Base-by-base conservation (phyloP, 2,113 vertebrate species). In the Terrapene triunguis region DNA sequence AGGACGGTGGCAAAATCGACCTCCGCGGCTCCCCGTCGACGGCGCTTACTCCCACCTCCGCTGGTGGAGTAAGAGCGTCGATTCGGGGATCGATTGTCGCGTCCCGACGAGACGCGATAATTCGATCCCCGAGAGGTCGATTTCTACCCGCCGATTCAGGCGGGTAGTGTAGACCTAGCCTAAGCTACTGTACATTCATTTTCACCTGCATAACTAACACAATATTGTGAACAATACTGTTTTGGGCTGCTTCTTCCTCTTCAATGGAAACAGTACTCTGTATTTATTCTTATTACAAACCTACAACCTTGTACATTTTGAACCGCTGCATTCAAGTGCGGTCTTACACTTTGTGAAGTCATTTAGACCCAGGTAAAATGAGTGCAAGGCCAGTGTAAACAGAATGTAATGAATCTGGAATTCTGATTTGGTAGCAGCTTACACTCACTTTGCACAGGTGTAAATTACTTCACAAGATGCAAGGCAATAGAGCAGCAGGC, bases 351-450 rank as follows among this genome's bases (percentile, higher is more conserved):
- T 72, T 0, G 24, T 10, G 9, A 47, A 83, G 65, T 8, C 69
- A n/a, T 59, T 10, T 50, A 0, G 5, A 1, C 6, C n/a, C 10
- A 13, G 53, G 50, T 10, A 53, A n/a, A 84, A 24, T 72, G 2
- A 24, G 22, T 0, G 6, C 11, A 88, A 79, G 59, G 29, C 1
- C 0, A 0, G 32, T 22, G 57, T 6, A 76, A 87, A 54, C 0
- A 57, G 51, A 3, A 35, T 1, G 53, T 0, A 42, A 74, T 44
- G 50, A 65, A 35, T 72, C 17, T 19, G 65, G 19, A 38, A 38
- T 72, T 72, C 35, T 72, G 17, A 2, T 47, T 1, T 1, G 17
- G 10, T 44, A 6, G 2, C 21, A 76, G 38, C 62, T 38, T 53
- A 5, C 48, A 32, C 2, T 74, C 79, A 2, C 59, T 9, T 48